These are phyloP conservation scores for Centruroides sculpturatus DNA, from an alignment of 1,140 invertebrate genomes.

Conservation along the genomic window DNA sequence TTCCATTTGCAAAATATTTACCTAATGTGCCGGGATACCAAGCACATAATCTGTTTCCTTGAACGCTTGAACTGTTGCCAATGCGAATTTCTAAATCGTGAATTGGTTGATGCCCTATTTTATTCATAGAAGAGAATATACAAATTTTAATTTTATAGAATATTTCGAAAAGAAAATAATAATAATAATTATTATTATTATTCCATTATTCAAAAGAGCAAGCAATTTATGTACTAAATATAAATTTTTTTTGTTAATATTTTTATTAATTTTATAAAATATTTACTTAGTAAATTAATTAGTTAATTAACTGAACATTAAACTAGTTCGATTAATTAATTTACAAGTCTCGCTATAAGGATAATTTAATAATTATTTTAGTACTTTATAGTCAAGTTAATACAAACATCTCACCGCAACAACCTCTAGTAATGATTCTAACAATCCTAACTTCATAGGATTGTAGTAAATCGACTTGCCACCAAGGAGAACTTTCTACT, in stretches of 20 bases:
- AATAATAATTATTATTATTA: too few relatives aligned
- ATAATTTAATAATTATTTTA: background rate
- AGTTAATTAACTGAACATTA: too few relatives aligned
- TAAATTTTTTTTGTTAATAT: too few relatives aligned
- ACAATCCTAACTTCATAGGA: conserved; percentile 70
- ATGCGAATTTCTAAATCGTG: conserved; percentile 82
- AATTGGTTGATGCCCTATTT: conserved; percentile 61
- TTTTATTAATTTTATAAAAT: too few relatives aligned
- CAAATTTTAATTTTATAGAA: too few relatives aligned
- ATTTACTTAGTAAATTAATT: too few relatives aligned
- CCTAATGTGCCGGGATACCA: conserved; percentile 86
- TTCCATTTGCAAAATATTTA: conserved; percentile 27
- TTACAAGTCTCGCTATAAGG: too few relatives aligned
- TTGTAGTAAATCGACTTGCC: conserved; percentile 70
- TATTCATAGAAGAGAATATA: too few relatives aligned
- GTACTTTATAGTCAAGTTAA: background rate
- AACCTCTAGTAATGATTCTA: conserved; percentile 67
- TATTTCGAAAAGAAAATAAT: too few relatives aligned
- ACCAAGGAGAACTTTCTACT: conserved; percentile 71
- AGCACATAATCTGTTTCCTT: conserved; percentile 74
- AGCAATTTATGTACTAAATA: too few relatives aligned
- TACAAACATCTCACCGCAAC: conserved; percentile 45
- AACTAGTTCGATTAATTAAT: too few relatives aligned
- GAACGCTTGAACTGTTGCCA: conserved; percentile 69
- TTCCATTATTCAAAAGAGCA: too few relatives aligned